Evolutionary conservation across 2,888 invertebrate species (phyloP).

Genomic region (Hedychridium roseum): DNA sequence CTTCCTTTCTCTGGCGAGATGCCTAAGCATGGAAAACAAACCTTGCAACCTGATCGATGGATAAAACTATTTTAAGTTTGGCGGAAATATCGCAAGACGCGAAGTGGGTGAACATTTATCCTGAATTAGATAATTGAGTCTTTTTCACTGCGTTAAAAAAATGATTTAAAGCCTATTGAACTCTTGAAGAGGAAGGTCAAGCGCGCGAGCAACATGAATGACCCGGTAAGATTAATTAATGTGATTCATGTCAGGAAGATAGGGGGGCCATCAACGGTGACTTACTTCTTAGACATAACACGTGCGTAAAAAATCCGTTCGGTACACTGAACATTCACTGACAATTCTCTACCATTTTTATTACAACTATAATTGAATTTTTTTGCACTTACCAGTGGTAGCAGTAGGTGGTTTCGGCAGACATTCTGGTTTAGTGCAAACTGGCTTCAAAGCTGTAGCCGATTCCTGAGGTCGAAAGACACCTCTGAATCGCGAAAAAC

Average conservation of each 20-base stretch:
- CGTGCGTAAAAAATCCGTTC: neutral
- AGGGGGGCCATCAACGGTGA: too few species aligned
- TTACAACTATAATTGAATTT: neutral
- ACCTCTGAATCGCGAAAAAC: slow-evolving; percentile 46
- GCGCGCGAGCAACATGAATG: neutral
- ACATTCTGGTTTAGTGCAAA: slow-evolving; percentile 50
- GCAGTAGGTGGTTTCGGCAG: slow-evolving; percentile 52
- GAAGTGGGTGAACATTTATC: too few species aligned
- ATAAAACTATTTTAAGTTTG: too few species aligned
- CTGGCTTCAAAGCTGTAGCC: slow-evolving; percentile 39
- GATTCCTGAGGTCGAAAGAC: slow-evolving; percentile 44
- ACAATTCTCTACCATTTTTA: neutral
- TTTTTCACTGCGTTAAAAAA: too few species aligned
- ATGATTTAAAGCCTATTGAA: too few species aligned
- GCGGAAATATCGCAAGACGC: too few species aligned
- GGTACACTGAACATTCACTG: neutral
- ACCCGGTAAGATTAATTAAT: neutral
- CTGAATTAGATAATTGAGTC: too few species aligned
- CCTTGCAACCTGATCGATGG: too few species aligned
- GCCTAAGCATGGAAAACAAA: too few species aligned
- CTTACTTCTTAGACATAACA: too few species aligned
- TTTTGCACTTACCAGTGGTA: slow-evolving; percentile 40
- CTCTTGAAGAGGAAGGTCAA: neutral
- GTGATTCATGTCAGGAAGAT: neutral
- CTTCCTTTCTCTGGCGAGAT: too few species aligned